Evolutionary conservation across 2,797 vertebrate species (phyloP).

Genomic region (Gallirallus australis): DNA sequence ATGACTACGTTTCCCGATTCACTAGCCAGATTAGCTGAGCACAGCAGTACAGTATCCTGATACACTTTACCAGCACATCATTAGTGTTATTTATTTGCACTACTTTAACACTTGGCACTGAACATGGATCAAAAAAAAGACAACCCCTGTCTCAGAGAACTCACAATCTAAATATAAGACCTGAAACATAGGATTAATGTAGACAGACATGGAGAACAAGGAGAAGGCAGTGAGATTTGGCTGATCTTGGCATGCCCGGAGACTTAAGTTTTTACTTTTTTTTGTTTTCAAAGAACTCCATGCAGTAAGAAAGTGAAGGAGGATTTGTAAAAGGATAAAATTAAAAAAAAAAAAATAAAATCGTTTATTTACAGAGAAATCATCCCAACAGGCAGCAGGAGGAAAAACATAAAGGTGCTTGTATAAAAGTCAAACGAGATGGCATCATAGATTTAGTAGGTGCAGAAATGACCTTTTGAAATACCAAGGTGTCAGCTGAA

Average conservation of each 20-base stretch:
- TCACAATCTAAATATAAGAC: constrained; percentile 1
- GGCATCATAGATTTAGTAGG: constrained; percentile 5
- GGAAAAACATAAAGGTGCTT: not conserved
- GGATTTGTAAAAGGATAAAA: constrained; percentile 12
- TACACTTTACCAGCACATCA: not conserved
- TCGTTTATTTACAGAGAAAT: constrained; percentile 28
- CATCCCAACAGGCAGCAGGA: not conserved
- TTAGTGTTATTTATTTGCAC: constrained; percentile 47
- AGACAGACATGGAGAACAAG: constrained; percentile 7
- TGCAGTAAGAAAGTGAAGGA: not conserved
- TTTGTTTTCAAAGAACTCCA: constrained; percentile 3
- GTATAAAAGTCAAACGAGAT: constrained; percentile 40
- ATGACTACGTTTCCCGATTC: not conserved
- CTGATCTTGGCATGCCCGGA: not conserved
- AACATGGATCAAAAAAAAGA: constrained; percentile 38
- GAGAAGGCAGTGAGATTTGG: not conserved
- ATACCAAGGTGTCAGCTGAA: not conserved
- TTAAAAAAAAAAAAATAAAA: constrained; percentile 11
- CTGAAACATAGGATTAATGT: constrained; percentile 12
- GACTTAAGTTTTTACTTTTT: not conserved
- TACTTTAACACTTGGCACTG: not conserved
- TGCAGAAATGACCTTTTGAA: constrained; percentile 58
- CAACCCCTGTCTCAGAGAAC: not conserved
- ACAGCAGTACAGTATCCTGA: not conserved
- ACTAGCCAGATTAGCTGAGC: not conserved